Evolutionary conservation across 2,888 invertebrate genomes (phyloP).

Genomic region (Cantharis flavilabris): DNA sequence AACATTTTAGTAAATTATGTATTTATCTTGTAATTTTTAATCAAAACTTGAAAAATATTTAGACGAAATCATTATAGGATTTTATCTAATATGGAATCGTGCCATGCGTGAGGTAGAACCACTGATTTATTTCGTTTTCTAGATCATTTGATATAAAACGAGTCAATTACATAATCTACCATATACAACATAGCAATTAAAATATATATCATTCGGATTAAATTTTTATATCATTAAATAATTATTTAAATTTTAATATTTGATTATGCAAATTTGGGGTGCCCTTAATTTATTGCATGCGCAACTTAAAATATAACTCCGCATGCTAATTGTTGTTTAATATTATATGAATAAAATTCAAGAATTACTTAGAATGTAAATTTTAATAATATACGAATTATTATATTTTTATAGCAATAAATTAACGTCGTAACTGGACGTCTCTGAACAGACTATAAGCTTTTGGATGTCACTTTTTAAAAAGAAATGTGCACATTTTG

Average conservation of each 20-base stretch:
- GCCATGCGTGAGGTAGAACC: conserved; percentile 17
- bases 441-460: background rate
- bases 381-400: background rate
- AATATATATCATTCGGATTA: background rate
- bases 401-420: background rate
- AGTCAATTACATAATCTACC: conserved; percentile 9
- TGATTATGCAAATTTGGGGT: background rate
- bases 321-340: background rate
- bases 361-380: background rate
- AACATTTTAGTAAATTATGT: background rate
- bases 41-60: background rate
- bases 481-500: background rate
- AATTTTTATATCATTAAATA: background rate
- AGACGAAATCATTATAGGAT: background rate
- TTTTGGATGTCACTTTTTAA: background rate
- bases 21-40: background rate
- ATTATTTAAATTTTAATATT: background rate
- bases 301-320: background rate
- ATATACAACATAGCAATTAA: background rate
- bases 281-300: background rate
- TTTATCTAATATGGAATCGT: conserved; percentile 13
- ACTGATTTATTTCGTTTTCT: conserved; percentile 23
- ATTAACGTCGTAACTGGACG: background rate
- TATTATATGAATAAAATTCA: background rate
- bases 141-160: conserved; percentile 20